These are phyloP conservation scores for Argya squamiceps DNA, from an alignment of 2,797 vertebrate species.

Conservation along the genomic window DNA sequence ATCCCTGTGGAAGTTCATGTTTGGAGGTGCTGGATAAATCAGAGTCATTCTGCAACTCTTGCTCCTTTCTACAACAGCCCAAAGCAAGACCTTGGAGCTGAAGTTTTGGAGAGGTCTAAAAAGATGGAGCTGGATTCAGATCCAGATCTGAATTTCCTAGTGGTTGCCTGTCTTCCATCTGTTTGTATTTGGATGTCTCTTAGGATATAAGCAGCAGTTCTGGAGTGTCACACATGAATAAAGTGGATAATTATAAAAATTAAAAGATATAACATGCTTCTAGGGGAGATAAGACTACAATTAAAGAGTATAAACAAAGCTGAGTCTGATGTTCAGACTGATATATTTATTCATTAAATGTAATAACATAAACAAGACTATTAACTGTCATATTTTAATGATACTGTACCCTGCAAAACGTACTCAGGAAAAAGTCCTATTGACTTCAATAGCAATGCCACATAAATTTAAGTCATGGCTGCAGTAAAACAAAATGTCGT, in stretches of 20 bases:
- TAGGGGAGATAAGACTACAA: conserved; percentile 65
- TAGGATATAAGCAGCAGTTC: conserved; percentile 53
- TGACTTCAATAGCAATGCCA: conserved; percentile 36
- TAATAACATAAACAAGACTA: conserved; percentile 70
- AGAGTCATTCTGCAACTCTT: background rate
- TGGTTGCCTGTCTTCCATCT: conserved; percentile 27
- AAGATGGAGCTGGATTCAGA: conserved; percentile 21
- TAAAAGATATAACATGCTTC: conserved; percentile 64
- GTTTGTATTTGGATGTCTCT: conserved; percentile 47
- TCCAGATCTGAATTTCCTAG: conserved; percentile 23
- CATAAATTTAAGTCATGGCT: conserved; percentile 33
- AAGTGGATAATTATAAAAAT: conserved; percentile 73
- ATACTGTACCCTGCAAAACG: conserved; percentile 36
- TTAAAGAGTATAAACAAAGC: conserved; percentile 70
- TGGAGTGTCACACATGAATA: conserved; percentile 67
- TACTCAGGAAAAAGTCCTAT: conserved; percentile 23
- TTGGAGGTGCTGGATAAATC: background rate
- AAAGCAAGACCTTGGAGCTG: background rate
- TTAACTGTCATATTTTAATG: conserved; percentile 67
- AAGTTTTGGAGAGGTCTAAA: background rate
- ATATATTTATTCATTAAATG: conserved; percentile 70
- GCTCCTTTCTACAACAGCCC: background rate
- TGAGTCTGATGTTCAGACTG: conserved; percentile 62
- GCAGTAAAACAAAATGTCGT: background rate
- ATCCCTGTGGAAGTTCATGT: background rate